Evolutionary conservation across 92 coral and sea anemone genomes (phyloP).

Genomic region (Palythoa caribaeorum): DNA sequence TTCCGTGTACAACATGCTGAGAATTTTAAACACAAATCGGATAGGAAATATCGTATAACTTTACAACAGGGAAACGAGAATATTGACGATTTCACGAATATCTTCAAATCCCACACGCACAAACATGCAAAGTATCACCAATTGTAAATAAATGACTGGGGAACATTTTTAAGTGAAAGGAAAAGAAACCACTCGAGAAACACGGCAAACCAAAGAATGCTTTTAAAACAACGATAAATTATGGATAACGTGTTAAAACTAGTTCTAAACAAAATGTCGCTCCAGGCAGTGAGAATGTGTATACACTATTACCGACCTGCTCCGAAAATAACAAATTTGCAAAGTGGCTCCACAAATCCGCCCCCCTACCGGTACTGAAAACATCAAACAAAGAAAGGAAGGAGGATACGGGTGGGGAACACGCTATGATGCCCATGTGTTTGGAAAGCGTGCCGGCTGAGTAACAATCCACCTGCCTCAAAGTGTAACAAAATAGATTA

Average conservation of each 20-base stretch:
- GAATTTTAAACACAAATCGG: slow-evolving; percentile 12
- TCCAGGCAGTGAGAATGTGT: slow-evolving; percentile 14
- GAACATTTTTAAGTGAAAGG: neutral
- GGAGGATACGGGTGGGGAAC: neutral
- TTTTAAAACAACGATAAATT: neutral
- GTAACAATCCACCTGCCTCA: neutral
- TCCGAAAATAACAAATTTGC: slow-evolving; percentile 32
- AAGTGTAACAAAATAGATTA: neutral
- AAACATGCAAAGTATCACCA: neutral
- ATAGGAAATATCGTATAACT: slow-evolving; percentile 10
- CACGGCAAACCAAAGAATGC: neutral
- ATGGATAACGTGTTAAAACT: slow-evolving; percentile 2
- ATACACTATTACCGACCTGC: slow-evolving; percentile 27
- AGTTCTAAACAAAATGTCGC: slow-evolving; percentile 17
- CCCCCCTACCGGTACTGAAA: slow-evolving; percentile 32
- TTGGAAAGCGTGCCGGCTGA: neutral
- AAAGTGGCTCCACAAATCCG: slow-evolving; percentile 42
- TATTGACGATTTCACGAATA: neutral
- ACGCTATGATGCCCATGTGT: slow-evolving; percentile 34
- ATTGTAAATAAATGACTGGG: neutral
- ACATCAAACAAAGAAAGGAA: slow-evolving; percentile 9
- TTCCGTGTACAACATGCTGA: slow-evolving; percentile 40
- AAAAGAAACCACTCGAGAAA: neutral
- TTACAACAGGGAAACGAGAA: neutral
- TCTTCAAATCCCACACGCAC: neutral